Conservation (phyloP, 1,140 invertebrate species). For the Drosophila azteca region DNA sequence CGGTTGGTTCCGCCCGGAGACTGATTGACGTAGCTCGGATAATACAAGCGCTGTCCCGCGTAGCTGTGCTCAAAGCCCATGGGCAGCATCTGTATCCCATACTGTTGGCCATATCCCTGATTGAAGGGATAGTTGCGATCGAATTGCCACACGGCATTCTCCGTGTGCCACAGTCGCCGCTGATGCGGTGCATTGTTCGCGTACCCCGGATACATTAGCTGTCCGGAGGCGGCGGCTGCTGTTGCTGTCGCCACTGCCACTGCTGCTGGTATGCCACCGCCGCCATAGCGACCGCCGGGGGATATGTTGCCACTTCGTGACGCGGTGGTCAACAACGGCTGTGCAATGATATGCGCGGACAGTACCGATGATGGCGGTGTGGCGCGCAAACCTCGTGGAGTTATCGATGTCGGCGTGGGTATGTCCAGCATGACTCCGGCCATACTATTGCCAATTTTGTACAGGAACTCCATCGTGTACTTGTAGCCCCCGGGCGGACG, state of each 20-base stretch:
- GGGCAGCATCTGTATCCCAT: conserved; percentile 64
- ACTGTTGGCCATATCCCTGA: conserved; percentile 55
- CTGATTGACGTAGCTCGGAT: conserved; percentile 59
- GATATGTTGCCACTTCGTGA: not conserved
- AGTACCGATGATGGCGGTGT: conserved; percentile 21
- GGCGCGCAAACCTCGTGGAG: conserved; percentile 51
- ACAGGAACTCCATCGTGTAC: conserved; percentile 70
- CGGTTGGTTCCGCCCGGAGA: conserved; percentile 13
- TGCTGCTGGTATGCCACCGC: conserved; percentile 6
- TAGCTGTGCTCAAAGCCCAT: conserved; percentile 59
- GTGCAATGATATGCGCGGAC: not conserved
- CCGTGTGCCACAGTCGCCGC: conserved; percentile 65
- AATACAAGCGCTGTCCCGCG: conserved; percentile 55
- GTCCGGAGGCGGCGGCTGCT: conserved; percentile 7
- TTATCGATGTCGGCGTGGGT: conserved; percentile 64
- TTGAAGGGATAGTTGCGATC: conserved; percentile 74
- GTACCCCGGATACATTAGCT: conserved; percentile 57
- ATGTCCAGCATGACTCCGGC: conserved; percentile 55
- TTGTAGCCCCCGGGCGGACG: conserved; percentile 70
- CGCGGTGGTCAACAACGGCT: conserved; percentile 20
- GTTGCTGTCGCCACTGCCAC: conserved; percentile 13
- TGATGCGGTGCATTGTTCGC: conserved; percentile 55
- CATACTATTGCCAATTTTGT: conserved; percentile 59
- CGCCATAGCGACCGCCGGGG: conserved; percentile 27
- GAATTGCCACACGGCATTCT: conserved; percentile 69